These are phyloP conservation scores for Patagioenas fasciata DNA, from an alignment of 2,113 vertebrate species.

Conservation along the genomic window DNA sequence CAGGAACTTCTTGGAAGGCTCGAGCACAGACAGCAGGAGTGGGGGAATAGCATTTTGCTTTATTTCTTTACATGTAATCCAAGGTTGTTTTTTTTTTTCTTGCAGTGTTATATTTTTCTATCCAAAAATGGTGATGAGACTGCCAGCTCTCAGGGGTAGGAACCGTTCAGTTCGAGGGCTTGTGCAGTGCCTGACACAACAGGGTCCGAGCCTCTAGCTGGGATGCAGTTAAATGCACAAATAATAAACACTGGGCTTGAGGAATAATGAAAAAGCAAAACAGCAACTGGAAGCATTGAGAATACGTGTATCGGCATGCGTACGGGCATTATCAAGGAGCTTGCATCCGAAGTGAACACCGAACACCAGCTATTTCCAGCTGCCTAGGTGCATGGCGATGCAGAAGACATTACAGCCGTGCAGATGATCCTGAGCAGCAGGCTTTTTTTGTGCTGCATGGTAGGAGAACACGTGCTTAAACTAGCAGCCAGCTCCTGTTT, in stretches of 20 bases:
- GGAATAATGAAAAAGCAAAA: not conserved
- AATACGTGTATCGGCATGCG: not conserved
- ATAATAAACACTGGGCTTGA: not conserved
- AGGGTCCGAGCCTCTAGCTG: not conserved
- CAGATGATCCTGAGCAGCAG: not conserved
- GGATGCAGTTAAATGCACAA: not conserved
- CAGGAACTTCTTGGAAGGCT: constrained; percentile 66
- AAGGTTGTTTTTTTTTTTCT: not conserved
- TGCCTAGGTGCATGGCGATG: not conserved
- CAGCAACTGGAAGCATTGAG: accelerated
- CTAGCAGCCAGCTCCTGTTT: constrained; percentile 35
- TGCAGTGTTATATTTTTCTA: constrained; percentile 32
- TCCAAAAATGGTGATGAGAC: constrained; percentile 46
- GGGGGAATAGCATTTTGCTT: constrained; percentile 63
- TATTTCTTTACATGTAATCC: constrained; percentile 60
- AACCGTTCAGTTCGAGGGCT: not conserved
- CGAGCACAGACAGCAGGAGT: constrained; percentile 56
- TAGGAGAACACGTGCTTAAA: not conserved
- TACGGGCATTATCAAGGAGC: not conserved
- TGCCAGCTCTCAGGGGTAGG: constrained; percentile 23
- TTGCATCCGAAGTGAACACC: not conserved
- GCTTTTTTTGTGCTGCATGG: not conserved
- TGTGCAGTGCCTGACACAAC: not conserved
- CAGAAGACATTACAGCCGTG: not conserved
- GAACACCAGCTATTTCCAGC: not conserved